Base-by-base conservation (phyloP, 2,888 invertebrate genomes). In the Lampropteryx suffumata region DNA sequence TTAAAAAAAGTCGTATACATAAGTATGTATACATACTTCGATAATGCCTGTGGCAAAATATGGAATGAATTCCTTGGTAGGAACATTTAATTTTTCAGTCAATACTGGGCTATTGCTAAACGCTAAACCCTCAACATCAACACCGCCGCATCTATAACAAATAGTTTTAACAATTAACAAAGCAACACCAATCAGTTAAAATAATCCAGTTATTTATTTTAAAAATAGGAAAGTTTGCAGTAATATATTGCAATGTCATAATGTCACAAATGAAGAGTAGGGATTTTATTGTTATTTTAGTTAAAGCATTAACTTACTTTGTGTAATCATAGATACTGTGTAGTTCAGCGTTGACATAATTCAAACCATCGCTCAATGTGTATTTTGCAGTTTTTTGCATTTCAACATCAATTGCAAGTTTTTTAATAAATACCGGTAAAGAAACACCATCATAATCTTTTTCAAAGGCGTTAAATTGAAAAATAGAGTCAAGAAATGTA, bases 391-490 rank as follows among this genome's bases (percentile, higher is more conserved):
- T 10, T 0, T 52, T 55, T 21, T 73, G 73, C 10, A 53, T 40
- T 5, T 55, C 34, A 27, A 67, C 54, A 42, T 70, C 57, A 4
- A 74, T 71, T 0, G 29, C 52, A 0, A 74, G 41, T 30, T 50
- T 49, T 12, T 61, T 65, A 1, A 74, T 71, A 1, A 63, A 17
- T 17, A 62, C 64, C 0, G 68, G 68, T n/a, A 45, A 40, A 1
- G 67, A 64, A 0, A 71, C 6, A 5, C 70, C 71, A 5, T 69
- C 62, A 21, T 62, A 52, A 2, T 71, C 51, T 33, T 51, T 60
- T 1, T 62, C 54, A 7, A 74, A 62, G 7, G 53, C 53, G 11
- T 62, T 70, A 1, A 71, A 57, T 50, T 76, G 76, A 2, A 76
- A 53, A 0, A 76, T 44, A 3, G 67, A 62, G 33, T 76, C 76